Evolutionary conservation across 2,888 invertebrate genomes (phyloP).

Genomic region (Epirrita christyi): DNA sequence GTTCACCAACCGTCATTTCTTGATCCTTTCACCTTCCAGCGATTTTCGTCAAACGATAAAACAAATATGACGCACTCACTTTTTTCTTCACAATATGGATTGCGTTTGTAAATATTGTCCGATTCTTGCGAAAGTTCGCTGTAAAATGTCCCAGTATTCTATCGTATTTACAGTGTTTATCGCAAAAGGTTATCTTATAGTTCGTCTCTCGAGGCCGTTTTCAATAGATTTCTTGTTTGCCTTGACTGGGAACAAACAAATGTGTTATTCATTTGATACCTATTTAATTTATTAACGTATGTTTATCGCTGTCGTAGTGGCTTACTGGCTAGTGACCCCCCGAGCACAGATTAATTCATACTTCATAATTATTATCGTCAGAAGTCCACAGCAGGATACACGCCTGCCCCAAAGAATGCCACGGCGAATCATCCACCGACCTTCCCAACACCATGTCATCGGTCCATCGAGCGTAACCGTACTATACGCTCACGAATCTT

Average conservation of each 20-base stretch:
- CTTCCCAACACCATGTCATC: not conserved
- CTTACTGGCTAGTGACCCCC: too few species aligned
- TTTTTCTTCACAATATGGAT: constrained; percentile 2
- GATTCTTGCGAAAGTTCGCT: constrained; percentile 6
- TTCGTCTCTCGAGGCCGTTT: constrained; percentile 14
- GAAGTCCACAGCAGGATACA: too few species aligned
- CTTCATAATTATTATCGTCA: too few species aligned
- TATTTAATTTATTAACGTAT: too few species aligned
- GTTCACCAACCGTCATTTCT: constrained; percentile 49
- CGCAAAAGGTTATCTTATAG: constrained; percentile 32
- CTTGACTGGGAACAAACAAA: constrained; percentile 19
- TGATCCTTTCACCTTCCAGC: constrained; percentile 51
- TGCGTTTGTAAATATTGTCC: constrained; percentile 7
- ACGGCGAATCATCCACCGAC: not conserved
- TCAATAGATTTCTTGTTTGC: constrained; percentile 29
- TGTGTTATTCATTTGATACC: not conserved
- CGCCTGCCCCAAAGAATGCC: too few species aligned
- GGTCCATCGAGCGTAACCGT: too few species aligned
- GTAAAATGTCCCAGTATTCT: constrained; percentile 20
- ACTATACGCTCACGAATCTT: too few species aligned
- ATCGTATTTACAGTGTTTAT: constrained; percentile 21
- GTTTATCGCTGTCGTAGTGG: too few species aligned
- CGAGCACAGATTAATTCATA: too few species aligned
- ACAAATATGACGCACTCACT: not conserved
- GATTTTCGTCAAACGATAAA: not conserved